Evolutionary conservation across 1,140 invertebrate genomes (phyloP), one percentile per base, ranked within the genome.

Genomic region (Drosophila orena): DNA sequence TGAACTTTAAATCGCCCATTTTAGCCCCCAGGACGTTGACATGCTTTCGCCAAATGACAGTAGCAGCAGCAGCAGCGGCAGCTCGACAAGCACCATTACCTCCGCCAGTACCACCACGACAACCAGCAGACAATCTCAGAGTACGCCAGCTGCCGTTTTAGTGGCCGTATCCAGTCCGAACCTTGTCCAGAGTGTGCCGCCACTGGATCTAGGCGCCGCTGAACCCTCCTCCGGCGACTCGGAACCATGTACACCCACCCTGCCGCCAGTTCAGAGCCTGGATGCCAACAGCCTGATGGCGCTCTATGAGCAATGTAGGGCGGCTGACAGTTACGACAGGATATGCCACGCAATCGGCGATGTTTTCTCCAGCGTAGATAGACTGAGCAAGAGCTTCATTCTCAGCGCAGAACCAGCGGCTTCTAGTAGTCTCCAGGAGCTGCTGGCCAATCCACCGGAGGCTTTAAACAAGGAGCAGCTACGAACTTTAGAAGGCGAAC

Each of bases 331-430:
- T 56, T 97, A 95, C 93, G 94, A 95, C 14, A 93, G 94, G 43
- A 91, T 97, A 15, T 95, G 96, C 64, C 93, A 95, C 42, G 95
- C 94, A 22, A 92, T 97, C 35, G 95, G 95, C 20, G 94, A 95
- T 78, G 94, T 96, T n/a, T 97, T 95, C 91, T 96, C 95, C 52
- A 95, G 93, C 56, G 94, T 95, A 47, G 95, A 96, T 59, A 94
- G 94, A 27, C 90, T 97, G n/a, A 94, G 95, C 74, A 93, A 94
- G 56, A 96, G 96, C 93, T 90, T 90, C 46, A 53, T 83, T 12
- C 75, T 58, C 22, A 52, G 92, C 3, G 90, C 93, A 49, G 74
- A 91, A 2, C 42, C 77, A 44, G 34, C 55, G 40, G 34, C 71
- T n/a, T 50, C 81, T n/a, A 86, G 50, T 72, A 74, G 94, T 15